Base-by-base conservation (phyloP, 2,888 invertebrate genomes). In the Diadegma fenestrale region DNA sequence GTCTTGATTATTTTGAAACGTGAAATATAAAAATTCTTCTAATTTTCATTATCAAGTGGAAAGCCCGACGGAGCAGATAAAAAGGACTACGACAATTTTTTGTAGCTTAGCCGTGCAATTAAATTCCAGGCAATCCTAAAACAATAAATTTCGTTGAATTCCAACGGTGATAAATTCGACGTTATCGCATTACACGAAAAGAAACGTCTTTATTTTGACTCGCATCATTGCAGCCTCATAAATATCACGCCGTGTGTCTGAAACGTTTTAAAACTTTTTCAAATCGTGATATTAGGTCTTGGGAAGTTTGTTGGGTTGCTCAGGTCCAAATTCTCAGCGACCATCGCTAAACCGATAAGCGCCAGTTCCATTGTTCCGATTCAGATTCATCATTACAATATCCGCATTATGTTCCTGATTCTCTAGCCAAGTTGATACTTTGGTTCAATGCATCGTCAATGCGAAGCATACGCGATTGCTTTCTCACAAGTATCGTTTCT, bases 281-380 rank as follows among this genome's bases (percentile, higher is more conserved):
- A 8, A 8, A 54, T 22, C 4, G 22, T 22, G 8, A 0, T 12
- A 0, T 54, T 22, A 10, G 37, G 37, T 10, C 19, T 10, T 10
- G 3, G 12, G 22, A 12, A 54, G n/a, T 12, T 54, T 12, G 30
- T n/a, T 8, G n/a, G 2, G 30, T n/a, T 8, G n/a, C 30, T 14
- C 26, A 10, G 17, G 17, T 45, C 45, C 0, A 69, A 68, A 45
- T 68, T 45, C 19, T 68, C n/a, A 10, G 7, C 26, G 43, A 68
- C 12, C 22, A 26, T 69, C 48, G 19, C 10, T 48, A 14, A 33
- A 8, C n/a, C 71, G 19, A 71, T 48, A 71, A 71, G 26, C 51
- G 10, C 4, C 4, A 37, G 12, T 48, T 51, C n/a, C 30, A 71
- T 71, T 51, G 51, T 71, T 48, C 45, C n/a, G 3, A 17, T n/a